Conservation (phyloP, 2,888 invertebrate species). For the Nyleta sp. region DNA sequence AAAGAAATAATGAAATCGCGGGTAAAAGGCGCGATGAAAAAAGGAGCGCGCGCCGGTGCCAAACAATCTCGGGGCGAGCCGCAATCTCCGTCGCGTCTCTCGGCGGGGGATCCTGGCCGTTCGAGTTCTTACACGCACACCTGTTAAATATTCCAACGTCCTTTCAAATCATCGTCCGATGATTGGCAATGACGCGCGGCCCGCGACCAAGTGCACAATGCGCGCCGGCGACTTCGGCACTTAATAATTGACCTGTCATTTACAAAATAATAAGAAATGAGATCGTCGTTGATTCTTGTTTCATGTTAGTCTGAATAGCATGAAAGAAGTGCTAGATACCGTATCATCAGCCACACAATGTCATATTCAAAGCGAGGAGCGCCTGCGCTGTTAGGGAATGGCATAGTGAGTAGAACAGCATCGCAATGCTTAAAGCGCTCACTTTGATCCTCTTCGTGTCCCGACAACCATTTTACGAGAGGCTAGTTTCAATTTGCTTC, state of each 20-base stretch:
- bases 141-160: constrained; percentile 52
- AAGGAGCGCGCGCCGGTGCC: too few species aligned
- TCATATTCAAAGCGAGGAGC: constrained; percentile 63
- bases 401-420: constrained; percentile 57
- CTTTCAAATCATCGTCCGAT: constrained; percentile 23
- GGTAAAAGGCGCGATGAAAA: too few species aligned
- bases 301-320: constrained; percentile 64
- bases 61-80: constrained; percentile 25
- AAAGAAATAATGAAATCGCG: constrained; percentile 37
- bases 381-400: constrained; percentile 50
- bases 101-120: constrained; percentile 18
- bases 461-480: constrained; percentile 65
- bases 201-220: constrained; percentile 38
- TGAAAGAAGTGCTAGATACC: constrained; percentile 64
- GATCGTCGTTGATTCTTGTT: constrained; percentile 63
- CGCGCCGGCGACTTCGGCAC: constrained; percentile 7
- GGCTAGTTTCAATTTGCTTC: constrained; percentile 54
- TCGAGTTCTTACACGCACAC: constrained; percentile 38
- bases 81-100: constrained; percentile 39
- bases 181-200: constrained; percentile 3
- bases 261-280: constrained; percentile 60
- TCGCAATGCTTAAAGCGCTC: constrained; percentile 66
- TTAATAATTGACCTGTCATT: constrained; percentile 55
- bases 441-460: constrained; percentile 68
- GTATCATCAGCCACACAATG: constrained; percentile 66